Evolutionary conservation across 2,113 vertebrate species (phyloP).

Genomic region (Lipotes vexillifer): DNA sequence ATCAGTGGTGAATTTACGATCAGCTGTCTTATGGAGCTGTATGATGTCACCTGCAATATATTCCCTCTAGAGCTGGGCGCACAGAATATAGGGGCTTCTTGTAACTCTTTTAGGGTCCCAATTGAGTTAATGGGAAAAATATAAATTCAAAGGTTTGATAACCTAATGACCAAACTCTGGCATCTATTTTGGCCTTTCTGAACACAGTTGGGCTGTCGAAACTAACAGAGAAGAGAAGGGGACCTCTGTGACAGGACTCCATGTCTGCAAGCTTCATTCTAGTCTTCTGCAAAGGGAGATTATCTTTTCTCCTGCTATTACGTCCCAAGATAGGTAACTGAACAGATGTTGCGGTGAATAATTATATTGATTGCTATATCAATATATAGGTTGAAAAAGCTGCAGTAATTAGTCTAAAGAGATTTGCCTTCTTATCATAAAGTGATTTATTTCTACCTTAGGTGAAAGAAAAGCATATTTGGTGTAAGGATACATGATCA

Average conservation of each 20-base stretch:
- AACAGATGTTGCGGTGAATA: neutral
- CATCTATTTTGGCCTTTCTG: neutral
- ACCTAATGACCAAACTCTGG: neutral
- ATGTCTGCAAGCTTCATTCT: neutral
- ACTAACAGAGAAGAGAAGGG: neutral
- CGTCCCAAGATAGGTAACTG: neutral
- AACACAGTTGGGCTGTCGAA: neutral
- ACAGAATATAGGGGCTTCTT: neutral
- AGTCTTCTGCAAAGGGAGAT: neutral
- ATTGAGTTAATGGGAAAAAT: neutral
- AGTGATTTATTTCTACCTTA: neutral
- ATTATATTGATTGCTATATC: fast-evolving
- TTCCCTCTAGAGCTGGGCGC: neutral
- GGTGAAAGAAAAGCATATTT: neutral
- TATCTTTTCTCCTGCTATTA: neutral
- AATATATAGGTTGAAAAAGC: neutral
- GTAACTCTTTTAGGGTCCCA: neutral
- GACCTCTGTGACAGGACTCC: neutral
- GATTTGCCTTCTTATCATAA: neutral
- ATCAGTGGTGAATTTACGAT: neutral
- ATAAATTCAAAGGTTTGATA: neutral
- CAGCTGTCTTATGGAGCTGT: neutral
- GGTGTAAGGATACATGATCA: neutral
- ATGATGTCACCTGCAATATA: neutral
- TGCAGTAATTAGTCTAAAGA: neutral